Evolutionary conservation across 2,797 vertebrate genomes (phyloP), one percentile per base, ranked within the genome.

Genomic region (Hybognathus amarus): DNA sequence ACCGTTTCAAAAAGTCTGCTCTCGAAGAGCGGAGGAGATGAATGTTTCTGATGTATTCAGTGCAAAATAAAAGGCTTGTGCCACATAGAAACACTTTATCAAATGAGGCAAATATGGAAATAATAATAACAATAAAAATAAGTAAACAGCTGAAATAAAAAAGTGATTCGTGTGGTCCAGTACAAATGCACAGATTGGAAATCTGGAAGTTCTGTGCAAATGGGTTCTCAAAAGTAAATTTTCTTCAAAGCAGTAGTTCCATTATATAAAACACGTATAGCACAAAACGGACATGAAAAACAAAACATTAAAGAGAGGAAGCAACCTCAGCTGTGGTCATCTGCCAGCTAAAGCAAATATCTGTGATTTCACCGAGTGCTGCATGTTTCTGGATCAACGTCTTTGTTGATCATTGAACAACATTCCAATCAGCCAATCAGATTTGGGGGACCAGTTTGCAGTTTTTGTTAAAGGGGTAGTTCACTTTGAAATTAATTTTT

Each of bases 1-100:
- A 86, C 82, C 85, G 85, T 80, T 83, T 85, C 76, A 83, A 82
- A 42, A 71, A 69, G 77, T 83, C 95, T 92, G 90, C 88, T 92
- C 94, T 92, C 91, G 91, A 36, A 7, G 89, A 94, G 94, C 95
- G 95, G 95, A 95, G 94, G 95, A 96, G 94, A 95, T 93, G 92
- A 92, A 93, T 88, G 85, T 90, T 92, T 95, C 87, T 92, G 93
- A 91, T 90, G 89, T 83, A 91, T 93, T 96, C 96, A 97, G 96
- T 96, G 96, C 96, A 96, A 96, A 96, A 92, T 95, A 89, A 88
- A 83, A 94, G 93, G 92, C 88, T 92, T 95, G 92, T 93, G 95
- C 94, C 94, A 90, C 93, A 93, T 90, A 73, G 85, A 86, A 78
- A 87, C 77, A 86, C 82, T 87, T 83, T 82, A 71, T 85, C 80